Evolutionary conservation across 2,888 invertebrate species (phyloP), one percentile per base, ranked within the genome.

Genomic region (Balanococcus diminutus): DNA sequence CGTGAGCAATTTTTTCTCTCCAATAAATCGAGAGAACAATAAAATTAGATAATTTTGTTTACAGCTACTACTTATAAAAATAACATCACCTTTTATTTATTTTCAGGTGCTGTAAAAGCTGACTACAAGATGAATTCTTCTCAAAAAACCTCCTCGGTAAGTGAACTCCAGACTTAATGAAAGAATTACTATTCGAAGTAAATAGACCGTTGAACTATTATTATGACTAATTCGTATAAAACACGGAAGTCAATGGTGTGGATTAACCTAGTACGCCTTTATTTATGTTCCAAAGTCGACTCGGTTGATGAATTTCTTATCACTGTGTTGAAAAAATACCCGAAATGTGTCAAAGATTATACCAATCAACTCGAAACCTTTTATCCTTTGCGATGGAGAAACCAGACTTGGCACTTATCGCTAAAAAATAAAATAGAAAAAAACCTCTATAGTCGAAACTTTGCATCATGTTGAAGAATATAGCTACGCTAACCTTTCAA

Each of bases 191-290:
- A 67, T 31, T 67, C 28, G 6, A 16, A 67, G 16, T 67, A 9
- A 67, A 67, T 67, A 67, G 67, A 67, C 28, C 67, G 67, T 67
- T 67, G 67, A 67, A 67, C 67, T 67, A 67, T 31, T 46, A 9
- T 28, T 28, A n/a, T 22, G 56, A 28, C 14, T 67, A 28, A 67
- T 28, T 67, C 67, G n/a, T n/a, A 28, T 67, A 31, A 28, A 67
- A 67, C 28, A 19, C 67, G 67, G 67, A 67, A 67, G 67, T 67
- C 14, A 31, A 28, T 67, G 28, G 28, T 67, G 67, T 31, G 67
- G 67, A 14, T 67, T 67, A 67, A 67, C 67, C 67, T 28, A 67
- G 28, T 67, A 67, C 14, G 28, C 67, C 14, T 67, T 28, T 25
- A 67, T 67, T 6, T 67, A 28, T 67, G 22, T 67, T 31, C 3